These are phyloP conservation scores for Neodon shergylaensis DNA, from an alignment of 2,113 vertebrate species.

Conservation along the genomic window DNA sequence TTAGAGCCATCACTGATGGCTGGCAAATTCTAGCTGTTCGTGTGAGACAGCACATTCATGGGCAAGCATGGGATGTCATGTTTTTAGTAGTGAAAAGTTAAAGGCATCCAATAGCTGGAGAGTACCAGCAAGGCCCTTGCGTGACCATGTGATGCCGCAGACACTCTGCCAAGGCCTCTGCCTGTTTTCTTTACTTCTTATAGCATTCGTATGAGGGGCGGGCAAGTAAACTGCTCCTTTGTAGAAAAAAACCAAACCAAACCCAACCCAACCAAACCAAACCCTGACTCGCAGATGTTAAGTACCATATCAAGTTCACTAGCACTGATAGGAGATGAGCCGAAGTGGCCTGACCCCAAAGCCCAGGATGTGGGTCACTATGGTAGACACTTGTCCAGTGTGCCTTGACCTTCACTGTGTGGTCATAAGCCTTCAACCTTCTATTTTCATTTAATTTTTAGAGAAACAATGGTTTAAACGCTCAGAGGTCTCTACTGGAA, in stretches of 20 bases:
- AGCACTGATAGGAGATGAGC: neutral
- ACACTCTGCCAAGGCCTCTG: neutral
- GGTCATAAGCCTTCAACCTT: neutral
- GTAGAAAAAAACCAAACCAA: neutral
- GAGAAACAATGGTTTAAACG: constrained; percentile 1
- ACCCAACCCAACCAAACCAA: neutral
- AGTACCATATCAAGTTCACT: neutral
- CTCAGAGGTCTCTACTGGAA: neutral
- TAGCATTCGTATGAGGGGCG: neutral
- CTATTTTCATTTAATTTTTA: neutral
- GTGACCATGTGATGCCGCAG: neutral
- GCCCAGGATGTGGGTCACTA: neutral
- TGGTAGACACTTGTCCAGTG: neutral
- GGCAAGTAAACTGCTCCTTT: neutral
- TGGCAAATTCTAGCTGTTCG: neutral
- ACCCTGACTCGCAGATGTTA: neutral
- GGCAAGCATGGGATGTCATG: neutral
- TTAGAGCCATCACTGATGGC: neutral
- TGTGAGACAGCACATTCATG: neutral
- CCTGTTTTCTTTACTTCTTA: constrained; percentile 35
- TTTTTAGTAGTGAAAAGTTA: neutral
- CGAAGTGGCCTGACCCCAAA: neutral
- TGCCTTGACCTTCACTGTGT: neutral
- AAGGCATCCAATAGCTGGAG: neutral
- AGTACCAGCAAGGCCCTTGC: neutral